A percentile compares a stretch with the other conserved stretches of the same genome.
These are phyloP conservation scores for Melopsittacus undulatus DNA, from an alignment of 2,797 vertebrate species.

Conservation along the genomic window DNA sequence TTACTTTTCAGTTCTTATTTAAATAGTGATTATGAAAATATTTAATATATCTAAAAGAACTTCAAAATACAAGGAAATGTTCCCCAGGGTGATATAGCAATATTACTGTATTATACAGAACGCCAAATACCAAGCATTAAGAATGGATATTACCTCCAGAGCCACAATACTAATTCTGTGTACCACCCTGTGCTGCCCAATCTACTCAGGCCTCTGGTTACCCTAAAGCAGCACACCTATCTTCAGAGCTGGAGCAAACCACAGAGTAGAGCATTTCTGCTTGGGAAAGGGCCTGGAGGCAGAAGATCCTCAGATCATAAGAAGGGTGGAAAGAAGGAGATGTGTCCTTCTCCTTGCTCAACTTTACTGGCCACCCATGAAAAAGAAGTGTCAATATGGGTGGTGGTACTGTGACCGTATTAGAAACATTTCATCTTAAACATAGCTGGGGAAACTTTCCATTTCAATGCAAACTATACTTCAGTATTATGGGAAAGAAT, in stretches of 20 bases:
- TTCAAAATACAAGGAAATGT: background rate
- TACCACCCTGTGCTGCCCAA: background rate
- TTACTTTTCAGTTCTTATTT: conserved; percentile 1
- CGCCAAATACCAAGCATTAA: background rate
- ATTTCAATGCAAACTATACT: background rate
- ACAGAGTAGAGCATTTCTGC: background rate
- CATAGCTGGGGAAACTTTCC: background rate
- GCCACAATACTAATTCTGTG: background rate
- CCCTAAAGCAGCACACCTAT: background rate
- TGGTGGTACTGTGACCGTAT: background rate
- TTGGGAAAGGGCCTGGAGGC: background rate
- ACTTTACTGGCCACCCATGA: fast-evolving
- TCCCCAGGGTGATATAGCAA: background rate
- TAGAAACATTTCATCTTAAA: background rate
- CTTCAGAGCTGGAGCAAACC: background rate
- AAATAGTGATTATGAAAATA: background rate
- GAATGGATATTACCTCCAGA: background rate
- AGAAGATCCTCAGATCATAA: background rate
- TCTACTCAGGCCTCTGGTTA: background rate
- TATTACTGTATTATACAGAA: background rate
- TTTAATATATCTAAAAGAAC: background rate
- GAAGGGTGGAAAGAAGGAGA: background rate
- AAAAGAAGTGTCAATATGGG: background rate
- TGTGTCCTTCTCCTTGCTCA: background rate
- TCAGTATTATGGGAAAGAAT: background rate